These are phyloP conservation scores for Pollenia labialis DNA, from an alignment of 2,888 invertebrate genomes.

Conservation along the genomic window DNA sequence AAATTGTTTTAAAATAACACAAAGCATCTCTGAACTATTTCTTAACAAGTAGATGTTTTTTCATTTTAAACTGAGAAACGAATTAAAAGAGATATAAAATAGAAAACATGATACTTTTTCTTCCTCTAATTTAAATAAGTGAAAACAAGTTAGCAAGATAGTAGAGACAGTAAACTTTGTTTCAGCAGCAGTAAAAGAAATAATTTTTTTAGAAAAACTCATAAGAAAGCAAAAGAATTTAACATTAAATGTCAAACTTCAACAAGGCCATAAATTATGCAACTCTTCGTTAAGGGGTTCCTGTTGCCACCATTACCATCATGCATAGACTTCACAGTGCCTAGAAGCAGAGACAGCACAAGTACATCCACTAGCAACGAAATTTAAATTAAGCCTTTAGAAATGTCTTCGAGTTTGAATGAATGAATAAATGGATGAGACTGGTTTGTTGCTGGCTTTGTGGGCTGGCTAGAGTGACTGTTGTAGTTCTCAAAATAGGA, in stretches of 20 bases:
- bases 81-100: background rate
- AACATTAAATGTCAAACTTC: conserved; percentile 68
- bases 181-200: conserved; percentile 12
- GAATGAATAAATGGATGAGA: conserved; percentile 41
- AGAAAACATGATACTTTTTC: background rate
- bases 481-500: background rate
- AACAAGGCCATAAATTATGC: conserved; percentile 72
- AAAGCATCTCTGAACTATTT: conserved; percentile 39
- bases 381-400: conserved; percentile 24
- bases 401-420: background rate
- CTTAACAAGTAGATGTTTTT: conserved; percentile 26
- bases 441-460: conserved; percentile 8
- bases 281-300: conserved; percentile 44
- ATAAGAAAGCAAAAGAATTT: conserved; percentile 50
- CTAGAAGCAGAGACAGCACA: background rate
- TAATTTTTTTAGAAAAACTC: background rate
- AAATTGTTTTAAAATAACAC: conserved; percentile 52
- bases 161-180: background rate
- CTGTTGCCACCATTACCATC: background rate
- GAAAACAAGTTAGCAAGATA: background rate
- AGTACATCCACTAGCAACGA: background rate
- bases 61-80: background rate
- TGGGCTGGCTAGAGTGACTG: background rate
- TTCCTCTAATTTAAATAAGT: background rate
- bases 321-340: background rate